Evolutionary conservation across 2,888 invertebrate genomes (phyloP).

Genomic region (Chaetoderma sp.): DNA sequence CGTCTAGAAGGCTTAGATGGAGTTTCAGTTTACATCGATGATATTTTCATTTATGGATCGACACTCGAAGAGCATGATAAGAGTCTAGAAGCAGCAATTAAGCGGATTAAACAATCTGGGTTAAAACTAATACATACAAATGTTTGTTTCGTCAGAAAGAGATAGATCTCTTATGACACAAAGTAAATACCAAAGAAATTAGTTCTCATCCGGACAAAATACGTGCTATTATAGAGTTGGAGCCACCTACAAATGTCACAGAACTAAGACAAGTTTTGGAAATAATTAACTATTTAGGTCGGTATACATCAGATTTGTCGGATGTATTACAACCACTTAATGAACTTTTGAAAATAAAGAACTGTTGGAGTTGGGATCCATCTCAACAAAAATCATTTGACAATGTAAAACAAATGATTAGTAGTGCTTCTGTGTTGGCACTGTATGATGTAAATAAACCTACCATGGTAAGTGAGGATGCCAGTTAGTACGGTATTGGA

Average conservation of each 20-base stretch:
- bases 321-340: conserved; percentile 20
- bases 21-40: conserved; percentile 30
- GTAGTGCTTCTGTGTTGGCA: conserved; percentile 30
- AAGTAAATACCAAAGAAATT: conserved; percentile 11
- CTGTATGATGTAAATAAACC: conserved; percentile 37
- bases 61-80: conserved; percentile 28
- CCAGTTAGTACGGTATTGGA: conserved; percentile 41
- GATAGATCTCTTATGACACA: conserved; percentile 6
- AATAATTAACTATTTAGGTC: conserved; percentile 31
- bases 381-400: conserved; percentile 34
- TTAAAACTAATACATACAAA: conserved; percentile 37
- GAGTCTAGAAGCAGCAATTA: conserved; percentile 18
- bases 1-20: conserved; percentile 23
- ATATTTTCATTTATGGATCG: conserved; percentile 32
- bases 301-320: too few relatives aligned
- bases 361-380: conserved; percentile 27
- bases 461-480: conserved; percentile 40
- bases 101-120: conserved; percentile 11
- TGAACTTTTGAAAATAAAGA: conserved; percentile 26
- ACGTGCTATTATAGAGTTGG: not conserved
- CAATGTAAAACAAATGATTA: conserved; percentile 30
- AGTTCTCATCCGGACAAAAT: conserved; percentile 18
- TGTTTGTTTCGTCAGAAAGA: conserved; percentile 15
- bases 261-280: conserved; percentile 28
- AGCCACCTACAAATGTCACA: conserved; percentile 17